Conservation (phyloP, 2,797 vertebrate genomes). For the Typhlichthys eigenmanni region DNA sequence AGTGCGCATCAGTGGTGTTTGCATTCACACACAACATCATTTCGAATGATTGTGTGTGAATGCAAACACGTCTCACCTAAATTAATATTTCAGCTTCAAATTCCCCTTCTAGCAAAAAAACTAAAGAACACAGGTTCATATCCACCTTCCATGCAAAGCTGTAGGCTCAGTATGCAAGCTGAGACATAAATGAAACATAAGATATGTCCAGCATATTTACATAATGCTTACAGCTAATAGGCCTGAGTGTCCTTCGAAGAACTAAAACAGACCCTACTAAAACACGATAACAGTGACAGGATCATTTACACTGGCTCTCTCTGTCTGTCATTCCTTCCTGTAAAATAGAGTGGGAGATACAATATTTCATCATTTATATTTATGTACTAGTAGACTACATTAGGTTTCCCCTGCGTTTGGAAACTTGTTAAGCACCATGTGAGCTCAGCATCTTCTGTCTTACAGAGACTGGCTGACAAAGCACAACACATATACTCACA, state of each 20-base stretch:
- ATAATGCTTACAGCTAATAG: conserved; percentile 82
- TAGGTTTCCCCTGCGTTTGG: conserved; percentile 49
- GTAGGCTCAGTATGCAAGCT: conserved; percentile 21
- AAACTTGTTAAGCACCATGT: conserved; percentile 27
- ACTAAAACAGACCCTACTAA: conserved; percentile 14
- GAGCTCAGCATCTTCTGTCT: conserved; percentile 27
- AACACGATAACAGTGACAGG: conserved; percentile 40
- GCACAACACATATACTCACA: conserved; percentile 6
- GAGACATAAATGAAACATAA: conserved; percentile 62
- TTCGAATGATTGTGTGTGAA: conserved; percentile 1
- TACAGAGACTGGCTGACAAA: not conserved
- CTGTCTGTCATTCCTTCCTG: conserved; percentile 25
- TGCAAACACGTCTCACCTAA: conserved; percentile 24
- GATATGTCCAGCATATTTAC: conserved; percentile 83
- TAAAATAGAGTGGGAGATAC: conserved; percentile 53
- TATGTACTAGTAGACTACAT: conserved; percentile 56
- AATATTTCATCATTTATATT: conserved; percentile 66
- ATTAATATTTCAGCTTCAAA: conserved; percentile 24
- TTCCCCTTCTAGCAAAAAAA: not conserved
- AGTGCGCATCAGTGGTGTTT: too few relatives aligned
- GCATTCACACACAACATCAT: conserved; percentile 6
- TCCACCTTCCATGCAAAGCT: not conserved
- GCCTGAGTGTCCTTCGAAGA: conserved; percentile 73
- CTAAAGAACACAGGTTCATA: conserved; percentile 13
- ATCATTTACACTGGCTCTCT: conserved; percentile 30